Conservation (phyloP, 1,140 invertebrate genomes). For the Pogonognathellus flavescens region DNA sequence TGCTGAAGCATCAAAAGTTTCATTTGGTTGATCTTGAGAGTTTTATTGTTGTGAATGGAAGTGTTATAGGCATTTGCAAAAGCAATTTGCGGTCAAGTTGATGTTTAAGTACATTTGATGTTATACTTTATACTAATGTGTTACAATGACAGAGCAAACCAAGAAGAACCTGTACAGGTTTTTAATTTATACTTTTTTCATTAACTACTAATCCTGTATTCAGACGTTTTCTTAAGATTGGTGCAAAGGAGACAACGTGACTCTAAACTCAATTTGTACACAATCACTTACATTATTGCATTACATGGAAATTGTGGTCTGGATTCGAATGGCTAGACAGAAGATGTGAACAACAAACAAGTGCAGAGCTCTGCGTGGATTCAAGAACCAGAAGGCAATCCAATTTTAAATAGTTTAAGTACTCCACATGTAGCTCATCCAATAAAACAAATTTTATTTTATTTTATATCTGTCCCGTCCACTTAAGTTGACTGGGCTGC, state of each 20-base stretch:
- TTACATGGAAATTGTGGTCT: conserved; percentile 7
- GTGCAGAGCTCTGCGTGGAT: not conserved
- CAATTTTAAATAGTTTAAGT: conserved; percentile 12
- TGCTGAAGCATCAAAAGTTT: not conserved
- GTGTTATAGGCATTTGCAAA: conserved; percentile 5
- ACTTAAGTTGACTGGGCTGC: not conserved
- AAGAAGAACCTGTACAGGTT: conserved; percentile 16
- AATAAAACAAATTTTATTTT: conserved; percentile 21
- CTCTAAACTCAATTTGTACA: not conserved
- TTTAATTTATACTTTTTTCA: too few species aligned
- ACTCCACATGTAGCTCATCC: not conserved
- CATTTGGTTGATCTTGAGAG: not conserved
- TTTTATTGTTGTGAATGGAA: not conserved
- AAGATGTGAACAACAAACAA: not conserved
- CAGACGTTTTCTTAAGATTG: not conserved
- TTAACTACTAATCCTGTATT: not conserved
- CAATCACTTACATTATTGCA: conserved; percentile 3
- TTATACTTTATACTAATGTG: too few species aligned
- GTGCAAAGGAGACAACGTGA: not conserved
- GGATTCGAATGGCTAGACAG: not conserved
- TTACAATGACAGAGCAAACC: too few species aligned
- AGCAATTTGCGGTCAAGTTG: not conserved
- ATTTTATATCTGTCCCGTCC: conserved; percentile 30
- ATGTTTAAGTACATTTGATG: too few species aligned
- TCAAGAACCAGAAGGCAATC: not conserved